Conservation (phyloP, 1,140 invertebrate species). For the Holcopasites calliopsidis region DNA sequence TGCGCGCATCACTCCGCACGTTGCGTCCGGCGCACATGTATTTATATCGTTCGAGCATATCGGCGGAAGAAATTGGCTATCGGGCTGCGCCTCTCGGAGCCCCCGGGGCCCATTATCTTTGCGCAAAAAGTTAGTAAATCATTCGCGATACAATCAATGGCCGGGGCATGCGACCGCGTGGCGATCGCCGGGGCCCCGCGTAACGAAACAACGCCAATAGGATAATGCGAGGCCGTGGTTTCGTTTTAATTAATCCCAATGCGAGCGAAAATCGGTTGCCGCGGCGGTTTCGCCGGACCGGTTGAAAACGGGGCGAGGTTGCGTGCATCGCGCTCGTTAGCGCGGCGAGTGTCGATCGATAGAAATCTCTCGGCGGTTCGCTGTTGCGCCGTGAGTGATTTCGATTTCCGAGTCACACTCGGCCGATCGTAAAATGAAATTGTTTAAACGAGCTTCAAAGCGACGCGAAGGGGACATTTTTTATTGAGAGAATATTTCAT, state of each 20-base stretch:
- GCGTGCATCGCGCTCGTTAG: constrained; percentile 1
- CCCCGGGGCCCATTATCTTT: constrained; percentile 47
- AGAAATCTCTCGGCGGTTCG: background rate
- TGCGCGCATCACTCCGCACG: constrained; percentile 37
- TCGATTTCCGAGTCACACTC: too few relatives aligned
- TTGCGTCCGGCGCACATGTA: background rate
- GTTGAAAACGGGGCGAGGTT: background rate
- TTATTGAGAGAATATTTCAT: too few relatives aligned
- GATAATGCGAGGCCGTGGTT: constrained; percentile 16
- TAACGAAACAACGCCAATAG: constrained; percentile 34
- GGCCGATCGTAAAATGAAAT: too few relatives aligned
- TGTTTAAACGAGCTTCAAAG: too few relatives aligned
- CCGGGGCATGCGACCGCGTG: background rate
- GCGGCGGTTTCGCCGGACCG: background rate
- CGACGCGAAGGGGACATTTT: too few relatives aligned
- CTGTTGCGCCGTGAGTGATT: too few relatives aligned
- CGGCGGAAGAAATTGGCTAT: constrained; percentile 66
- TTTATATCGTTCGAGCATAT: background rate
- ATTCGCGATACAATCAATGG: constrained; percentile 54
- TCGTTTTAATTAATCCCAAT: constrained; percentile 18
- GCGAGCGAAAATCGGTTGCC: background rate
- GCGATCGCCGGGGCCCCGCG: background rate
- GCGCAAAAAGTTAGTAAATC: constrained; percentile 52
- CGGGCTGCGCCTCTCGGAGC: constrained; percentile 44
- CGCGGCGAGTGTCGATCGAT: background rate